phyloP scores from a whole-genome alignment of 2,797 vertebrate species.

The Hyperoplus lanceolatus region DNA sequence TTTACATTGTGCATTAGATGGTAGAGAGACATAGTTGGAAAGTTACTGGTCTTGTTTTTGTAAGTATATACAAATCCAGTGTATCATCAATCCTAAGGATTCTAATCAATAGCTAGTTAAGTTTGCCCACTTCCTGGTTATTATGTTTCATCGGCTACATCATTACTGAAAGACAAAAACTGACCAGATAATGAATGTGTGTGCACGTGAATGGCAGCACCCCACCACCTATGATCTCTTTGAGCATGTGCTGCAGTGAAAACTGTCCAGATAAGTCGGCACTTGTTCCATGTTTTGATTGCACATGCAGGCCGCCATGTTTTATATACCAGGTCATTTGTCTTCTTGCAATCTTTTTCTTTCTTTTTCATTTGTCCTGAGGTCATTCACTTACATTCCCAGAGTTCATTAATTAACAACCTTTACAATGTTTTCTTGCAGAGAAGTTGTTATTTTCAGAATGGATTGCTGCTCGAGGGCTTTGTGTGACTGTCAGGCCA shows the following conservation, averaged over 20 bases:
- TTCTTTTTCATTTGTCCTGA: slow-evolving; percentile 2
- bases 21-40: background rate
- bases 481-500: slow-evolving; percentile 40
- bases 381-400: slow-evolving; percentile 18
- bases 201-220: slow-evolving; percentile 46
- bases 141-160: background rate
- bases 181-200: slow-evolving; percentile 56
- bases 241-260: slow-evolving; percentile 34
- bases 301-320: background rate
- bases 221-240: slow-evolving; percentile 41
- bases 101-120: slow-evolving; percentile 3
- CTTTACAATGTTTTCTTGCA: slow-evolving; percentile 25
- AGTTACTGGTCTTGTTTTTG: background rate
- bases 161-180: slow-evolving; percentile 30
- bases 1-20: background rate
- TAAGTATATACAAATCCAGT: background rate
- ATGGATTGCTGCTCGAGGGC: slow-evolving; percentile 43
- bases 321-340: slow-evolving; percentile 12
- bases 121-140: slow-evolving; percentile 2
- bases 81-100: background rate
- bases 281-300: slow-evolving; percentile 31
- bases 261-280: slow-evolving; percentile 44
- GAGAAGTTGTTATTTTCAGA: slow-evolving; percentile 42
- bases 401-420: slow-evolving; percentile 47
- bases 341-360: slow-evolving; percentile 1